Conservation (phyloP, 2,797 vertebrate genomes). For the Simalia tracyae region DNA sequence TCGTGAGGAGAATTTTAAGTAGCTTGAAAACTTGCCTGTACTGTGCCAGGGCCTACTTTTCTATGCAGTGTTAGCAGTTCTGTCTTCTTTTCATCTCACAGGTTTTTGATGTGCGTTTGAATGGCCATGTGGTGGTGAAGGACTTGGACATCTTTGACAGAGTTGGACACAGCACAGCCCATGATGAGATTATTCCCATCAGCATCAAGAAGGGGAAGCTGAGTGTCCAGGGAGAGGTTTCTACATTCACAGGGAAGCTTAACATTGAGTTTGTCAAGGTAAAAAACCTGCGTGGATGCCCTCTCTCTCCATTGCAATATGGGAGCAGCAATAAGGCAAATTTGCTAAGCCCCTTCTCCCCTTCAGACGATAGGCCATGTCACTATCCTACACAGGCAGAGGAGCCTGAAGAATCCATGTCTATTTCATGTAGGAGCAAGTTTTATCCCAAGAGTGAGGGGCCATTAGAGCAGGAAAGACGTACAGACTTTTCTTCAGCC, state of each 20-base stretch:
- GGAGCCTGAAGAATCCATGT: too few relatives aligned
- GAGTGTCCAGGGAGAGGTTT: conserved; percentile 93
- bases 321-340: not conserved
- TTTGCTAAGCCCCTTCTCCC: not conserved
- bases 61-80: conserved; percentile 37
- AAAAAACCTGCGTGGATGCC: conserved; percentile 34
- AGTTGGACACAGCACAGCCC: conserved; percentile 96
- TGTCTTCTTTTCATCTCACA: conserved; percentile 49
- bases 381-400: not conserved
- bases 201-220: conserved; percentile 93
- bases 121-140: conserved; percentile 94
- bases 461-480: not conserved
- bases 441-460: not conserved
- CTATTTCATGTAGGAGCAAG: not conserved
- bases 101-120: conserved; percentile 97
- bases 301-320: not conserved
- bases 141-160: conserved; percentile 98
- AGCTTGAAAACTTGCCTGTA: not conserved
- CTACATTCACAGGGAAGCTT: conserved; percentile 96
- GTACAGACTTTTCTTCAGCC: not conserved
- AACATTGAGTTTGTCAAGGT: conserved; percentile 98
- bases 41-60: not conserved
- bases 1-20: not conserved
- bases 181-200: conserved; percentile 93
- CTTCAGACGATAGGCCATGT: too few relatives aligned